Conservation (phyloP, 1,140 invertebrate species). For the Ladona fulva region DNA sequence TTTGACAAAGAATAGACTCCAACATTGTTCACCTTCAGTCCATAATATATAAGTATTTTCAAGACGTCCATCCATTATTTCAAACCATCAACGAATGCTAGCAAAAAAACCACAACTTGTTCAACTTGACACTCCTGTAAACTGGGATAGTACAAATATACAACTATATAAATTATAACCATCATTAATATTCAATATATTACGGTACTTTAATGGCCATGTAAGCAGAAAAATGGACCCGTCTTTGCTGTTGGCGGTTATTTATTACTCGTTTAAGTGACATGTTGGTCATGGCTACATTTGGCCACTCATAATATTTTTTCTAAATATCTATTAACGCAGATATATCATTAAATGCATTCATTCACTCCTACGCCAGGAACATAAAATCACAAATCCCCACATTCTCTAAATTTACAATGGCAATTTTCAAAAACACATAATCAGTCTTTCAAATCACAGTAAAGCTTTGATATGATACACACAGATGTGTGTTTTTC, state of each 20-base stretch:
- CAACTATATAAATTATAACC: constrained; percentile 9
- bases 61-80: constrained; percentile 12
- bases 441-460: constrained; percentile 26
- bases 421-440: constrained; percentile 23
- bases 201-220: constrained; percentile 22
- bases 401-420: constrained; percentile 16
- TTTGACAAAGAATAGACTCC: constrained; percentile 16
- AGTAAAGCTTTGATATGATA: constrained; percentile 25
- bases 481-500: constrained; percentile 21
- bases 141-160: constrained; percentile 21
- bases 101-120: constrained; percentile 14
- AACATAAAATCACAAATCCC: constrained; percentile 14
- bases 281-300: constrained; percentile 15
- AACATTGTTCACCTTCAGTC: constrained; percentile 10
- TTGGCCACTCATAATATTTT: constrained; percentile 12
- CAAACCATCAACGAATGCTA: constrained; percentile 16
- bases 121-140: constrained; percentile 4
- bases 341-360: constrained; percentile 15
- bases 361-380: constrained; percentile 15
- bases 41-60: constrained; percentile 13
- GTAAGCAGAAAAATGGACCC: constrained; percentile 21
- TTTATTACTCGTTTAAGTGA: constrained; percentile 10
- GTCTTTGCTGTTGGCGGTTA: constrained; percentile 22
- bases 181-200: constrained; percentile 19
- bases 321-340: constrained; percentile 13